These are phyloP conservation scores for Tinea pellionella DNA, from an alignment of 2,888 invertebrate genomes.

Conservation along the genomic window DNA sequence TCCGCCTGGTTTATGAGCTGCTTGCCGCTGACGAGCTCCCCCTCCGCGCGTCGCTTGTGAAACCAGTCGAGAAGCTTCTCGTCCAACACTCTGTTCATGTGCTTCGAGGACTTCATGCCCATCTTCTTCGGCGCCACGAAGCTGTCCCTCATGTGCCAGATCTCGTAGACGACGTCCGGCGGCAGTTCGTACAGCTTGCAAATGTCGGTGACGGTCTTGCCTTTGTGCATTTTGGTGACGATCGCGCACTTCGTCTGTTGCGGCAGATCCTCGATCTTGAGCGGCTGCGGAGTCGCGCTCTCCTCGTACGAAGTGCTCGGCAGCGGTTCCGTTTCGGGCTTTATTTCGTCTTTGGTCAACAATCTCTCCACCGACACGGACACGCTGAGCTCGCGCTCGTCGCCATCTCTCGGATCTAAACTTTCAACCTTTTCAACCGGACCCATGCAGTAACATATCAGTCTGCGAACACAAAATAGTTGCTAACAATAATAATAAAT, in stretches of 20 bases:
- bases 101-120: conserved; percentile 23
- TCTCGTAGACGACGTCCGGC: conserved; percentile 25
- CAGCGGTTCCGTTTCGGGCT: no score
- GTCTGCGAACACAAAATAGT: no score
- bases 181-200: conserved; percentile 29
- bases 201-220: conserved; percentile 28
- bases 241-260: conserved; percentile 30
- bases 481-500: no score
- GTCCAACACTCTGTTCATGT: conserved; percentile 31
- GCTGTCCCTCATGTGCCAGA: conserved; percentile 35
- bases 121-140: conserved; percentile 26
- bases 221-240: conserved; percentile 36
- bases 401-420: no score
- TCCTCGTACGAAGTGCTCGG: no score
- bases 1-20: conserved; percentile 34
- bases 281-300: background rate
- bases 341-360: no score
- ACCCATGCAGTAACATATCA: no score
- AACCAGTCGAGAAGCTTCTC: conserved; percentile 30
- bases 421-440: no score
- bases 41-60: conserved; percentile 23
- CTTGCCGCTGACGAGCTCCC: conserved; percentile 29
- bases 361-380: no score
- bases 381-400: no score
- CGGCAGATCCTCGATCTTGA: conserved; percentile 25